phyloP scores from a whole-genome alignment of 2,113 vertebrate genomes.

The Bucco capensis region DNA sequence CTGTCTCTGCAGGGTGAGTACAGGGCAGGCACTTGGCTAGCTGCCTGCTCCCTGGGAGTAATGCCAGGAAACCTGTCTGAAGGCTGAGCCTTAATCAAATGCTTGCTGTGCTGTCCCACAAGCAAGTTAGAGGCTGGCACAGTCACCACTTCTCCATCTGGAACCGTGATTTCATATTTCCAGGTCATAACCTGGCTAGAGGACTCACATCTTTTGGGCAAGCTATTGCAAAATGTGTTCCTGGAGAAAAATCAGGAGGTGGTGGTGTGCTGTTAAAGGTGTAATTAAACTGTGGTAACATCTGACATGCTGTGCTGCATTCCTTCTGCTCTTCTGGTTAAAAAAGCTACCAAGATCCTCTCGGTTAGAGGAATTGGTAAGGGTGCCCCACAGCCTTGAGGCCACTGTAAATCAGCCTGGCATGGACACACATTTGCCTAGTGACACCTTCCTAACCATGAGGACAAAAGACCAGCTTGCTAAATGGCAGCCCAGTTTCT shows the following conservation, averaged over 20 bases:
- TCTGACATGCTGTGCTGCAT: not conserved
- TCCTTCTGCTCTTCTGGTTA: not conserved
- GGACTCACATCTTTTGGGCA: not conserved
- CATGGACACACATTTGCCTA: fast-evolving
- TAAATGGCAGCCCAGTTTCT: not conserved
- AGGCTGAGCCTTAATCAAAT: not conserved
- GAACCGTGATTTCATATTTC: not conserved
- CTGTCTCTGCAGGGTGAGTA: not conserved
- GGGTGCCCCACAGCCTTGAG: not conserved
- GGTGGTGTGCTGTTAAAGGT: fast-evolving
- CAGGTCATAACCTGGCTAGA: not conserved
- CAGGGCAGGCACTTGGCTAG: not conserved
- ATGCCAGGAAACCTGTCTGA: not conserved
- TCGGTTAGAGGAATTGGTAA: fast-evolving
- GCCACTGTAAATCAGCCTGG: not conserved
- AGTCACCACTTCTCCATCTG: not conserved
- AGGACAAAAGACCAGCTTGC: not conserved
- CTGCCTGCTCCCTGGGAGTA: fast-evolving
- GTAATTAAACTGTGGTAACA: not conserved
- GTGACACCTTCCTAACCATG: not conserved
- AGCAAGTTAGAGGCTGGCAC: not conserved
- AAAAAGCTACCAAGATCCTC: not conserved
- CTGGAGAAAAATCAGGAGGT: not conserved
- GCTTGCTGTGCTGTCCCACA: not conserved
- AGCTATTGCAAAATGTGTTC: not conserved